Evolutionary conservation across 2,113 vertebrate genomes (phyloP), one percentile per base, ranked within the genome.

Genomic region (Neopipo cinnamomea): DNA sequence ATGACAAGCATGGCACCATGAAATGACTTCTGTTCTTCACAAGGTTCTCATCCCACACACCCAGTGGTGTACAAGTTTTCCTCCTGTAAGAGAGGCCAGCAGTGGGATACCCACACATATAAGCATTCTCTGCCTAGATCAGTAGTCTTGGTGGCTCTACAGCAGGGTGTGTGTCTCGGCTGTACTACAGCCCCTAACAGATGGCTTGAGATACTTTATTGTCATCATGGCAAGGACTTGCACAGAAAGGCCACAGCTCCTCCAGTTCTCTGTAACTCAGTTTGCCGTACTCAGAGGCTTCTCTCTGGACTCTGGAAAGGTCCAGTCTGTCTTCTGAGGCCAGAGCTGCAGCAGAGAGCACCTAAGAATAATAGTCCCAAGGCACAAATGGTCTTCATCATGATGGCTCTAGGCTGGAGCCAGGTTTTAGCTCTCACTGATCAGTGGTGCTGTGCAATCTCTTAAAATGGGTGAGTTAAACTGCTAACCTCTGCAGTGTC

Each of bases 201-300:
- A 63, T n/a, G 6, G 7, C 55, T 27, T 12, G 39, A 71, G 53
- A 62, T 25, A 56, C 20, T 53, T 90, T 17, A 53, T 5, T 49
- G 53, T 62, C 56, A 79, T 47, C n/a, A 24, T 8, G 14, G 52
- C 18, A 53, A 62, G 12, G 24, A 50, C 76, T 61, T 61, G 81
- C 24, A 63, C 41, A 31, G 67, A 73, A 89, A 84, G 31, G 37
- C 61, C 67, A 91, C 37, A 2, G 4, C 21, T 71, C 15, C 14
- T 70, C 9, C 39, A 62, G 42, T 25, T 83, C 37, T 39, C 30
- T 1, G 2, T 16, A 74, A 37, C 0, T 44, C 5, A 62, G 44
- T 44, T 44, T 0, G 1, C 22, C 3, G 3, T 2, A 25, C 28
- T 22, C 0, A 0, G 55, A 44, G 23, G 19, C 23, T 72, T 72